Evolutionary conservation across 1,140 invertebrate genomes (phyloP).

Genomic region (Drosophila baimaii): DNA sequence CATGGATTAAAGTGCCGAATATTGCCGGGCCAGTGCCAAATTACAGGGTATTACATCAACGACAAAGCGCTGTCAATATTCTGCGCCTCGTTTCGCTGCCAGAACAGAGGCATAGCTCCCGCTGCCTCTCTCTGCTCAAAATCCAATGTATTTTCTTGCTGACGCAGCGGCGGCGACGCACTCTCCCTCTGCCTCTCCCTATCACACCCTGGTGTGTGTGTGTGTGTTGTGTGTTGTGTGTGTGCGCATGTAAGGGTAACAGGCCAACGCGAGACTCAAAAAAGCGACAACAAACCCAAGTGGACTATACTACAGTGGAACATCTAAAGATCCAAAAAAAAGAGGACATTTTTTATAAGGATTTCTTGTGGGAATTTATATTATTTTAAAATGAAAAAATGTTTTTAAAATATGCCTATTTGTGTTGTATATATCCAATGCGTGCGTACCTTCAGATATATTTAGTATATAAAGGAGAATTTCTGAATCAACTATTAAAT

Average conservation of each 20-base stretch:
- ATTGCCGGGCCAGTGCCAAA: not conserved
- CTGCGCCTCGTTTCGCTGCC: slow-evolving; percentile 26
- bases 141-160: slow-evolving; percentile 66
- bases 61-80: slow-evolving; percentile 33
- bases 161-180: slow-evolving; percentile 61
- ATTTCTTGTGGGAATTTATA: not conserved
- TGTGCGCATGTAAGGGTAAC: slow-evolving; percentile 23
- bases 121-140: not conserved
- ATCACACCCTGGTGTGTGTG: not conserved
- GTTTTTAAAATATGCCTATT: no score
- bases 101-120: slow-evolving; percentile 25
- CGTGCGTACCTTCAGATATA: no score
- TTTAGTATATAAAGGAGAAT: no score
- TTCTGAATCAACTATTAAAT: no score
- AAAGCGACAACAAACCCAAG: slow-evolving; percentile 48
- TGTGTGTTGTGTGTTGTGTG: not conserved
- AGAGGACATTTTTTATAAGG: not conserved
- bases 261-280: slow-evolving; percentile 53
- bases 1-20: not conserved
- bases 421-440: not conserved
- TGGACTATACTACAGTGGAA: slow-evolving; percentile 21
- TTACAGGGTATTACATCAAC: slow-evolving; percentile 28
- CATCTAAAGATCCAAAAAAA: not conserved
- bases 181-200: slow-evolving; percentile 7
- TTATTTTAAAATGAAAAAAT: no score